Conservation (phyloP, 2,797 vertebrate species). For the Myripristis jacobus region DNA sequence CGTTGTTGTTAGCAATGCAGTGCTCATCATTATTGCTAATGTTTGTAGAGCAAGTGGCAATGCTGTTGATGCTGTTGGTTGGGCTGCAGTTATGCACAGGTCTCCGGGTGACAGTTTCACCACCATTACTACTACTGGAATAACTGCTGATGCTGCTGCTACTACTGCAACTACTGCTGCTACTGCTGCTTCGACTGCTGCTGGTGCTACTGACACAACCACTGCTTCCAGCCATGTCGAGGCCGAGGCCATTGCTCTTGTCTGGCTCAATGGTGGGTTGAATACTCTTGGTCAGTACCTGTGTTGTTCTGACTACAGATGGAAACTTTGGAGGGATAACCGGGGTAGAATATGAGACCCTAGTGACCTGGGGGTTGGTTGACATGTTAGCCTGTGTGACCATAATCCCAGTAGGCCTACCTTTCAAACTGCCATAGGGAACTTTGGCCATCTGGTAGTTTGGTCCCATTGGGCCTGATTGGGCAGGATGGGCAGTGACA, state of each 20-base stretch:
- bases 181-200: conserved; percentile 77
- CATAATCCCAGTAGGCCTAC: conserved; percentile 85
- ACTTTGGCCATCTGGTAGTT: conserved; percentile 87
- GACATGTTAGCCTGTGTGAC: conserved; percentile 88
- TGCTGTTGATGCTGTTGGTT: conserved; percentile 64
- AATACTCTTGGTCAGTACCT: conserved; percentile 75
- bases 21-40: conserved; percentile 79
- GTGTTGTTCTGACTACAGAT: conserved; percentile 73
- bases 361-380: conserved; percentile 87
- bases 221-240: conserved; percentile 73
- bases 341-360: conserved; percentile 86
- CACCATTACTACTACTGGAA: conserved; percentile 75
- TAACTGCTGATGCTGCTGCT: conserved; percentile 81
- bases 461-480: conserved; percentile 81
- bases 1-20: conserved; percentile 62
- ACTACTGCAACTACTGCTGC: conserved; percentile 78
- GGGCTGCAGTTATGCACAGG: conserved; percentile 64
- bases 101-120: conserved; percentile 66
- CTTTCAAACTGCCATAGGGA: conserved; percentile 87
- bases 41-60: conserved; percentile 62
- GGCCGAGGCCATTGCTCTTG: conserved; percentile 73
- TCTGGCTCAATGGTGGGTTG: conserved; percentile 75
- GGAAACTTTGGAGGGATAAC: conserved; percentile 85
- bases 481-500: conserved; percentile 85
- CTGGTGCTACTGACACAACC: conserved; percentile 77